Conservation (phyloP, 2,888 invertebrate species). For the Hipparchia sbordonii region DNA sequence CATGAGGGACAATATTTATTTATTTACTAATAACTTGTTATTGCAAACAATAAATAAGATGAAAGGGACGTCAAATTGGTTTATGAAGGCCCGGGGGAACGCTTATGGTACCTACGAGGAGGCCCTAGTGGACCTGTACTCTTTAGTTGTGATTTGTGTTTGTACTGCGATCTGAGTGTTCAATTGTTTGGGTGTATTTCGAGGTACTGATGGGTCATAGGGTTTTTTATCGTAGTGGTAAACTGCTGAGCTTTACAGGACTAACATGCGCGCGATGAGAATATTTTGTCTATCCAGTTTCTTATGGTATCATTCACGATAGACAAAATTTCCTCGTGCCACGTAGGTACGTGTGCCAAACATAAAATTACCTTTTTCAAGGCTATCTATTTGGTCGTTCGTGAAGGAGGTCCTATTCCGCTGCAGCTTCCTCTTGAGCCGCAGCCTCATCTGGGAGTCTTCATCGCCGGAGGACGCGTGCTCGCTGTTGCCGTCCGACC, state of each 20-base stretch:
- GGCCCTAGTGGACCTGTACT: slow-evolving; percentile 3
- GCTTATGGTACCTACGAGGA: slow-evolving; percentile 43
- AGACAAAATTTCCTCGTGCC: too few species aligned
- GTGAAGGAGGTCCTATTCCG: slow-evolving; percentile 99
- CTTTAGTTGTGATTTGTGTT: slow-evolving; percentile 24
- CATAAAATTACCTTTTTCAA: slow-evolving; percentile 95
- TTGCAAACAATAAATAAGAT: slow-evolving; percentile 77
- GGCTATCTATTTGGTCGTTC: slow-evolving; percentile 98
- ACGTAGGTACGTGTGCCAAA: neutral
- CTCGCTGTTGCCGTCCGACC: slow-evolving; percentile 94
- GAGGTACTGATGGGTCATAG: neutral
- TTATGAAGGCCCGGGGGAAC: slow-evolving; percentile 74
- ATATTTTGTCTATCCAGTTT: too few species aligned
- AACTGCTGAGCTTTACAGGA: neutral
- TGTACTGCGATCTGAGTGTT: neutral
- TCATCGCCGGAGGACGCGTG: slow-evolving; percentile 95
- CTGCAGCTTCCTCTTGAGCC: slow-evolving; percentile 97
- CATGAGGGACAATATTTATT: slow-evolving; percentile 77
- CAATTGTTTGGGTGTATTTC: neutral
- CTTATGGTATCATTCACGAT: too few species aligned
- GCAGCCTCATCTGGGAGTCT: slow-evolving; percentile 95
- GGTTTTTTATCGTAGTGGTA: neutral
- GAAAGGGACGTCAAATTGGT: slow-evolving; percentile 77
- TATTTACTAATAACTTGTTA: slow-evolving; percentile 77
- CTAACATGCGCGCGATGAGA: too few species aligned